A percentile compares a stretch with the other conserved stretches of the same genome.
These are phyloP conservation scores for Chondrosia reniformis DNA, from an alignment of 37 sponge, comb jelly and placozoan species.

Conservation along the genomic window DNA sequence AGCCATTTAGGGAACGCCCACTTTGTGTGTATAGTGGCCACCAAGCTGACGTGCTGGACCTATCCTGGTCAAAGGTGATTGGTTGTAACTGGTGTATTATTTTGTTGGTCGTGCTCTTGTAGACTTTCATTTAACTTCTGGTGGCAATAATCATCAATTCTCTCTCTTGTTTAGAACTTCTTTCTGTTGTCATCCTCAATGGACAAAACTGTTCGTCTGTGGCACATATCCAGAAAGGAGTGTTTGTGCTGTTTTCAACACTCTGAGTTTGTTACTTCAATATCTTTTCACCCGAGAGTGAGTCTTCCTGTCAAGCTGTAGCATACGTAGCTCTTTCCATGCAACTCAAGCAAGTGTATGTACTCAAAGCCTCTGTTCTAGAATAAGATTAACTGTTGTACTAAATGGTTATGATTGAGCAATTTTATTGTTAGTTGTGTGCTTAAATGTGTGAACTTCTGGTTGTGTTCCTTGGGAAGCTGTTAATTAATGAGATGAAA, in stretches of 20 bases:
- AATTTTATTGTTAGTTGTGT: no score
- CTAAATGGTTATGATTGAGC: no score
- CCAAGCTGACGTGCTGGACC: constrained; percentile 80
- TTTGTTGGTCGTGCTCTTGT: not conserved
- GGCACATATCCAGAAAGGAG: constrained; percentile 89
- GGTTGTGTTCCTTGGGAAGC: no score
- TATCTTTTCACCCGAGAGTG: constrained; percentile 92
- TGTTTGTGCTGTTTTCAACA: constrained; percentile 95
- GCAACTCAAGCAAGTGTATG: no score
- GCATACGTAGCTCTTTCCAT: no score
- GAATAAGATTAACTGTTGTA: no score
- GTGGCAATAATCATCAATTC: no score
- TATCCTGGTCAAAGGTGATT: constrained; percentile 89
- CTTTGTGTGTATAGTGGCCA: constrained; percentile 82
- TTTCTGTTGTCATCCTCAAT: constrained; percentile 90
- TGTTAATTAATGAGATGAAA: no score
- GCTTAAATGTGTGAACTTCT: no score
- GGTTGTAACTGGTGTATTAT: not conserved
- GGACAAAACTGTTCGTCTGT: constrained; percentile 94
- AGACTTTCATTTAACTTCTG: not conserved
- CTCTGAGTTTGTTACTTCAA: constrained; percentile 91
- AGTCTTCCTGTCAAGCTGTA: no score
- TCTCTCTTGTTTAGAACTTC: constrained; percentile 65
- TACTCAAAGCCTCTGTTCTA: no score
- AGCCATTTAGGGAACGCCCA: constrained; percentile 70